phyloP scores from a whole-genome alignment of 2,888 invertebrate genomes.

The Melinaea marsaeus region DNA sequence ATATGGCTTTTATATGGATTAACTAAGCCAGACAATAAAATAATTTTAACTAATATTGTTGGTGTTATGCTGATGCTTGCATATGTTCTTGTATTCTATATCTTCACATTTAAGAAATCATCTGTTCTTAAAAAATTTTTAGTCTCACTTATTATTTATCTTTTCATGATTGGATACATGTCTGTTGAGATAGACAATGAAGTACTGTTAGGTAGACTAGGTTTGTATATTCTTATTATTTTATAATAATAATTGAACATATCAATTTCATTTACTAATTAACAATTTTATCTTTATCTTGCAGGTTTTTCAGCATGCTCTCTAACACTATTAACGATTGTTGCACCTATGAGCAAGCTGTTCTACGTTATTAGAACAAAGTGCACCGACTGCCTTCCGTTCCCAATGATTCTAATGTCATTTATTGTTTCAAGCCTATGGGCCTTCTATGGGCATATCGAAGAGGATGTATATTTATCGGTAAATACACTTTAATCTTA shows the following conservation, averaged over 20 bases:
- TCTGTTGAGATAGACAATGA: conserved; percentile 72
- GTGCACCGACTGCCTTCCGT: conserved; percentile 91
- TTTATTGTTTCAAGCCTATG: conserved; percentile 90
- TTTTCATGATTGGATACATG: conserved; percentile 78
- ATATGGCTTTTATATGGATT: conserved; percentile 90
- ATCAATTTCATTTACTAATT: background rate
- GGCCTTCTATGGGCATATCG: conserved; percentile 89
- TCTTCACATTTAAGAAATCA: conserved; percentile 85
- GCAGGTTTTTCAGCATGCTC: conserved; percentile 81
- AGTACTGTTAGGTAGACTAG: conserved; percentile 79
- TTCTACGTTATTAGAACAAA: conserved; percentile 88
- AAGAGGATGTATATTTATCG: conserved; percentile 87
- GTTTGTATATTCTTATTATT: conserved; percentile 55
- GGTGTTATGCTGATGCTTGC: conserved; percentile 83
- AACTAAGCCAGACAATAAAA: conserved; percentile 82
- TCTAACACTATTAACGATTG: conserved; percentile 88
- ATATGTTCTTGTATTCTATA: conserved; percentile 84
- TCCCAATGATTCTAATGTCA: conserved; percentile 90
- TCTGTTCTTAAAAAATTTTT: conserved; percentile 80
- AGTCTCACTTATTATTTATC: conserved; percentile 70
- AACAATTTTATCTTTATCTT: conserved; percentile 28
- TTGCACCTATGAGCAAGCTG: conserved; percentile 88
- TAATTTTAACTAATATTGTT: conserved; percentile 86
- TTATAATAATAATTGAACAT: background rate
- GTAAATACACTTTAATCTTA: conserved; percentile 62